Evolutionary conservation across 1,140 invertebrate species (phyloP), one percentile per base, ranked within the genome.

Genomic region (Penaeus indicus): DNA sequence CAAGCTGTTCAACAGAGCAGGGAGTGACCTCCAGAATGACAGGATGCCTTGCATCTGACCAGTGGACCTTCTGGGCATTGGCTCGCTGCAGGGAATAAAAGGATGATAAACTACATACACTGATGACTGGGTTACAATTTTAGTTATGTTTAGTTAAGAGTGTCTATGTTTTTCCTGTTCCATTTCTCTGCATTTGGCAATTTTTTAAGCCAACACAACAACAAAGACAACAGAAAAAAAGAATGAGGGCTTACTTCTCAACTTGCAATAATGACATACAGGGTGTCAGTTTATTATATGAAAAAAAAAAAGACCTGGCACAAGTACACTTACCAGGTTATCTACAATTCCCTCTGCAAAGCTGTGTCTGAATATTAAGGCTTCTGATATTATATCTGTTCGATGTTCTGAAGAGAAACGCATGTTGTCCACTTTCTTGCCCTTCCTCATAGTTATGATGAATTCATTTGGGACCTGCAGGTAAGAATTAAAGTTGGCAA

Each of bases 321-420:
- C 64, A 27, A 67, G 19, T 19, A 21, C 47, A 85, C 90, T 83
- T 63, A 91, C 91, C 90, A 90, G 90, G 72, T 89, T 87, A 90
- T 87, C 90, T 85, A 38, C 89, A 80, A 78, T 88, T 85, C 80
- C 91, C 78, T 92, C 91, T 88, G 95, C 95, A 94, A 97, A 97
- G 91, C 95, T 94, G 92, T 95, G 94, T 91, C 96, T 95, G 92
- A 95, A 97, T 92, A 95, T 96, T 80, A 99, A 94, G 90, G 97
- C 97, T 92, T 98, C 97, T 22, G 97, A 98, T 38, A 99, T 93
- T 90, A 99, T 95, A 91, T 99, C 95, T 86, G 96, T 95, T 92
- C 98, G 95, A 92, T 98, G 96, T 92, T 99, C 98, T 8, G 97
- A 98, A n/a, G 98, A 98, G 93, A 99, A 99, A 92, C 96, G 97